These are phyloP conservation scores for Diaperis boleti DNA, from an alignment of 2,888 invertebrate genomes.

Conservation along the genomic window DNA sequence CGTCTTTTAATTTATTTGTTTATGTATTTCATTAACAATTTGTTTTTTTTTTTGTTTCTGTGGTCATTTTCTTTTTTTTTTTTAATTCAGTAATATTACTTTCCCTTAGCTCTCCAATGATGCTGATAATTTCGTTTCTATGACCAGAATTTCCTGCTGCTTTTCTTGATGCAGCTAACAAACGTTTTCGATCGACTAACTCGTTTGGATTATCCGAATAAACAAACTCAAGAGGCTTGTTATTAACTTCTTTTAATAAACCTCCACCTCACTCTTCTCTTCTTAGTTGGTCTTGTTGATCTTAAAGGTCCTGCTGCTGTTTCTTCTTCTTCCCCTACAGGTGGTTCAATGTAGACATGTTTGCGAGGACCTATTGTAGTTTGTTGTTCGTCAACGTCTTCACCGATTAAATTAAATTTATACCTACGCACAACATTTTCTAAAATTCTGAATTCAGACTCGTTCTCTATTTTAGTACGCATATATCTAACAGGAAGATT, in stretches of 20 bases:
- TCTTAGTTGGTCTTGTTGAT: no score
- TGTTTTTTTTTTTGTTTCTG: slow-evolving; percentile 3
- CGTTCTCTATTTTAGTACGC: no score
- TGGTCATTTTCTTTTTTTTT: slow-evolving; percentile 8
- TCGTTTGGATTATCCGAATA: slow-evolving; percentile 50
- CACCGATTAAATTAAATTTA: no score
- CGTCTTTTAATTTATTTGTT: slow-evolving; percentile 20
- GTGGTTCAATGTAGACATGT: no score
- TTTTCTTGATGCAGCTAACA: slow-evolving; percentile 43
- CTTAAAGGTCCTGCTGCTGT: no score
- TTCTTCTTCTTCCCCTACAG: no score
- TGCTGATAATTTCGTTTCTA: slow-evolving; percentile 45
- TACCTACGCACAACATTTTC: no score
- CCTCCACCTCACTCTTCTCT: no score
- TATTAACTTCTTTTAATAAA: slow-evolving; percentile 19
- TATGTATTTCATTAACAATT: slow-evolving; percentile 26
- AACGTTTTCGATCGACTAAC: slow-evolving; percentile 42
- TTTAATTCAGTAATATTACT: slow-evolving; percentile 23
- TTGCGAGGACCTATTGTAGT: no score
- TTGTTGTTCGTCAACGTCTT: no score
- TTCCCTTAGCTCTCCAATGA: slow-evolving; percentile 43
- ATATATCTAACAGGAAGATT: no score
- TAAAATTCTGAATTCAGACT: no score
- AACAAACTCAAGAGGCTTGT: slow-evolving; percentile 35
- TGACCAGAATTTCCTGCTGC: slow-evolving; percentile 44